A percentile compares a stretch with the other conserved stretches of the same genome.
Evolutionary conservation across 2,888 invertebrate genomes (phyloP).

Genomic region (Drosophila buzzatii): DNA sequence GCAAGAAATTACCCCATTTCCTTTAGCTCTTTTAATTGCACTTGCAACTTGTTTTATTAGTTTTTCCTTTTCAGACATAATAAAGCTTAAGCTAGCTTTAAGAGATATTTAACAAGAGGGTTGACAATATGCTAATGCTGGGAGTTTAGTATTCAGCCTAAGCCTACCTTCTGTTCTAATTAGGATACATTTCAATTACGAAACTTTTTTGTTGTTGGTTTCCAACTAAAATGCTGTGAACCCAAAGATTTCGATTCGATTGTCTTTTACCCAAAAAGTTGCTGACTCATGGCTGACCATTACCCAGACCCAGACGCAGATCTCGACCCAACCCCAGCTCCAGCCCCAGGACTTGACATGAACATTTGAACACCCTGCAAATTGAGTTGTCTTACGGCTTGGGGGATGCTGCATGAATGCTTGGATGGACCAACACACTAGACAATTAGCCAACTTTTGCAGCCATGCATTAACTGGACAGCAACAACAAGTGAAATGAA

Average conservation of each 20-base stretch:
- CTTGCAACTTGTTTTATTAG: neutral
- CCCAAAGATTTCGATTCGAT: constrained; percentile 29
- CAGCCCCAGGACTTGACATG: constrained; percentile 16
- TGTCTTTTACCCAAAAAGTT: constrained; percentile 11
- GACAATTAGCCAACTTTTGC: constrained; percentile 77
- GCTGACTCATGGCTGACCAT: constrained; percentile 46
- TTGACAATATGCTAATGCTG: constrained; percentile 18
- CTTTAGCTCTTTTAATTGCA: neutral
- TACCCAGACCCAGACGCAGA: constrained; percentile 12
- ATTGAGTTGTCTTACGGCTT: constrained; percentile 34
- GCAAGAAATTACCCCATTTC: neutral
- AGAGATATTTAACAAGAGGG: neutral
- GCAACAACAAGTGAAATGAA: constrained; percentile 45
- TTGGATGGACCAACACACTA: constrained; percentile 38
- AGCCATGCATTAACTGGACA: constrained; percentile 74
- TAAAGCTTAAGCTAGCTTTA: neutral
- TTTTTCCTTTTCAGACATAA: neutral
- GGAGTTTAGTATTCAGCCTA: constrained; percentile 13
- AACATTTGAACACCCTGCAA: constrained; percentile 31
- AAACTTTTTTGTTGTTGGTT: constrained; percentile 8
- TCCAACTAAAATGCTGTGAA: constrained; percentile 12
- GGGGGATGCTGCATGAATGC: constrained; percentile 1
- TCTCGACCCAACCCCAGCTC: neutral
- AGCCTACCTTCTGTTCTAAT: constrained; percentile 21
- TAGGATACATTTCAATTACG: constrained; percentile 43